Base-by-base conservation (phyloP, 2,797 vertebrate genomes). In the Limnodromus scolopaceus region DNA sequence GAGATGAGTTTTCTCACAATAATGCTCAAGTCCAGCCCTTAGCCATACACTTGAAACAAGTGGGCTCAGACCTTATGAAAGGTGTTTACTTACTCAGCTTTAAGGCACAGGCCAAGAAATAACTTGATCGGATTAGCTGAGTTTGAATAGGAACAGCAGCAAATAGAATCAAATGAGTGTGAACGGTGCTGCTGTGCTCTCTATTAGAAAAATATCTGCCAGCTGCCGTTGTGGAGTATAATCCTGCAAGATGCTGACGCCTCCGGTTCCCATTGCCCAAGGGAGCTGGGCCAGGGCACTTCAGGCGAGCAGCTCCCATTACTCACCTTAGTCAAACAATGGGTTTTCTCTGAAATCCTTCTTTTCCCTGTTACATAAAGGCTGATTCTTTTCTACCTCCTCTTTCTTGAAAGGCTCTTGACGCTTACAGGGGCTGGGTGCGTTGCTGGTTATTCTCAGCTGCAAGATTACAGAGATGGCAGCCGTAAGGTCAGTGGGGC, bases 31-130 rank as follows among this genome's bases (percentile, higher is more conserved):
- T 48, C 80, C 49, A 43, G 84, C 75, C 54, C 78, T 81, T 89
- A 74, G 89, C 91, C 80, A 39, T 61, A 34, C 65, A 32, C 90
- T 95, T 75, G 70, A 87, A 94, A 89, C 74, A 87, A 95, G 90
- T 75, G 84, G 85, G 66, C 87, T 95, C 89, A 86, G 92, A 87
- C 84, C 90, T 95, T 95, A 86, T 30, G 89, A 94, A 94, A 96
- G 90, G 86, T 87, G 89, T 96, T 96, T 97, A 92, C 83, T 96
- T 91, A 84, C 22, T 96, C 92, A 92, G 95, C 88, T 96, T 75
- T 86, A 82, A 97, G 97, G 92, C 88, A 32, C 79, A 89, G 94
- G 93, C 97, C 95, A 96, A 95, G 92, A 93, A 95, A 92, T 77
- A 69, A 77, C 94, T 96, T 93, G 89, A 96, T 96, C 28, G 60